Conservation (phyloP, 1,140 invertebrate genomes). For the Nasonia longicornis region DNA sequence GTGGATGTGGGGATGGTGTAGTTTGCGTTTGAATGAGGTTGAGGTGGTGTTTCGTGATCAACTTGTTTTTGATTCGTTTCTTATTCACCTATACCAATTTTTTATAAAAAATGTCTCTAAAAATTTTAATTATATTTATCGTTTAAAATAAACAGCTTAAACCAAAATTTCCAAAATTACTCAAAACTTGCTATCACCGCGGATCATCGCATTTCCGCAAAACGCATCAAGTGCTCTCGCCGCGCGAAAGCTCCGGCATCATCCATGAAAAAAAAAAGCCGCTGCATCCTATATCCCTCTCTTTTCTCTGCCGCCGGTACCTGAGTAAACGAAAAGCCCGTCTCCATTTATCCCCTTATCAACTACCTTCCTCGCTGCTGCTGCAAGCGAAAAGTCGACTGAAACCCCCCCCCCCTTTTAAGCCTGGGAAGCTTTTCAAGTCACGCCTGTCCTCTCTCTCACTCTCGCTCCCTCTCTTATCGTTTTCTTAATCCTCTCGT, state of each 20-base stretch:
- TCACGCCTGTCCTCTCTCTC: constrained; percentile 52
- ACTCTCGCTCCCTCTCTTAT: constrained; percentile 36
- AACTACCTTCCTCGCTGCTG: background rate
- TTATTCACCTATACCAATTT: too few species aligned
- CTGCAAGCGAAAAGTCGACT: constrained; percentile 25
- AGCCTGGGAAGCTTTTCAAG: constrained; percentile 53
- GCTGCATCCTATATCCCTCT: constrained; percentile 41
- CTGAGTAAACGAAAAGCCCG: constrained; percentile 10
- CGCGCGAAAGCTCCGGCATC: background rate
- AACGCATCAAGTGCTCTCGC: background rate
- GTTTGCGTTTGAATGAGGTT: too few species aligned
- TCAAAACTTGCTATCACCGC: background rate
- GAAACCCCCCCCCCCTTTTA: constrained; percentile 17
- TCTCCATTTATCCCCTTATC: constrained; percentile 39
- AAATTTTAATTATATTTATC: too few species aligned
- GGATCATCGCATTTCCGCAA: background rate
- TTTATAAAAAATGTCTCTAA: too few species aligned
- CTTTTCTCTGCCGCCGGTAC: constrained; percentile 36
- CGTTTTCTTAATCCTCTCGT: constrained; percentile 57
- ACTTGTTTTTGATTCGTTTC: too few species aligned
- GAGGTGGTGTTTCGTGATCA: too few species aligned
- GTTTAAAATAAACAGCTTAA: too few species aligned
- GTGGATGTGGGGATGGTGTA: too few species aligned
- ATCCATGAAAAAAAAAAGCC: background rate
- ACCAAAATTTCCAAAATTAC: background rate